Evolutionary conservation across 1,140 invertebrate genomes (phyloP), one percentile per base, ranked within the genome.

Genomic region (Druon quercuslanigerum): DNA sequence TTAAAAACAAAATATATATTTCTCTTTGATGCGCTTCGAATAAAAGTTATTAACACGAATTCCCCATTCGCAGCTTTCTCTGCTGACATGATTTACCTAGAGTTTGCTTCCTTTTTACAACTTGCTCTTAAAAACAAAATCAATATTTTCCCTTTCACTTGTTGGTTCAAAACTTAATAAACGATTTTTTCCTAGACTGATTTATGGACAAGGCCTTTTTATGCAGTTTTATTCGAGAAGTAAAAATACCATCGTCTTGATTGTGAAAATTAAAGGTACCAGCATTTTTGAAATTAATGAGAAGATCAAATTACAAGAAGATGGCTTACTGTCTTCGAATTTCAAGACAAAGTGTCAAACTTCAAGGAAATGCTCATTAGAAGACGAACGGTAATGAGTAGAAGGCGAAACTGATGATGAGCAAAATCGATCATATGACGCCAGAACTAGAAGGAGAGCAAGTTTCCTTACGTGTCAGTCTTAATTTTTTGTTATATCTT

Each of bases 351-450:
- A 57, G 56, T 57, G 56, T 25, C 20, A 57, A 57, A 57, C 56
- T 57, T 57, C n/a, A 57, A 57, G 19, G 25, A 20, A 57, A 57
- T 14, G 56, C 56, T 57, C 56, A 57, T 57, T 57, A 57, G 2
- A 8, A 57, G 56, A 57, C 25, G 17, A 57, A 57, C 56, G 56
- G 19, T 57, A 57, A 25, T 57, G 56, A 57, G 19, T 8, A 56
- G 17, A 57, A 20, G 13, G 3, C 19, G 25, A 20, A 20, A 57
- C 56, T 57, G 11, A 57, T 12, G 56, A 33, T 20, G 3, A 20
- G 13, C 19, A 25, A 20, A 13, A 12, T 57, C 19, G 56, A 57
- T 57, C 19, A 46, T 46, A 6, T 46, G 2, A 46, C 9, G 40
- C 7, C 40, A 46, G 40, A 8, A 46, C 6, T 8, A 46, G 40